phyloP scores from a whole-genome alignment of 2,888 invertebrate species.

The Sturmia bella region DNA sequence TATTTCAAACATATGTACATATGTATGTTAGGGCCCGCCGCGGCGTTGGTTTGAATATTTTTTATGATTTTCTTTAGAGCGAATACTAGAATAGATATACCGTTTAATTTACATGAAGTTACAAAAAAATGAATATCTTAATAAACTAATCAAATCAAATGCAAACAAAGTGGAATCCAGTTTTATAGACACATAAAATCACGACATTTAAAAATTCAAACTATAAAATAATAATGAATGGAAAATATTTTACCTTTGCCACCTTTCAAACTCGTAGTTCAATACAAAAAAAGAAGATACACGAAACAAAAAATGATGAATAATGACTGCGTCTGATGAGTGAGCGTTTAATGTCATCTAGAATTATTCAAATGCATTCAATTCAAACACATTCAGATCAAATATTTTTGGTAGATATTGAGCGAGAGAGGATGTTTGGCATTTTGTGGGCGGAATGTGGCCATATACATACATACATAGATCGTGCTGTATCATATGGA shows the following conservation, averaged over 20 bases:
- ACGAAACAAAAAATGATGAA: slow-evolving; percentile 43
- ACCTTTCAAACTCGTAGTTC: slow-evolving; percentile 36
- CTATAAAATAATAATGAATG: slow-evolving; percentile 30
- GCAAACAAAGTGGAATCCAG: slow-evolving; percentile 55
- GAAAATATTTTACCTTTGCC: slow-evolving; percentile 45
- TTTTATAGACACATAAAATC: slow-evolving; percentile 53
- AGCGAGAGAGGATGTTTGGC: slow-evolving; percentile 51
- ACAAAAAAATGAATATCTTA: slow-evolving; percentile 47
- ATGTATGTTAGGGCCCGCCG: not conserved
- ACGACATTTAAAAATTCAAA: slow-evolving; percentile 50
- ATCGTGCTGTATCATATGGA: slow-evolving; percentile 61
- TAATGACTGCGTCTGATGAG: slow-evolving; percentile 65
- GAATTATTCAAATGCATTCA: slow-evolving; percentile 37
- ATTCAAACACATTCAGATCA: slow-evolving; percentile 32
- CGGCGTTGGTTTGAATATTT: slow-evolving; percentile 5
- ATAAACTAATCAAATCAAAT: slow-evolving; percentile 61
- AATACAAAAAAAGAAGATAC: not conserved
- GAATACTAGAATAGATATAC: slow-evolving; percentile 2
- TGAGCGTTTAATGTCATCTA: slow-evolving; percentile 61
- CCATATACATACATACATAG: slow-evolving; percentile 42
- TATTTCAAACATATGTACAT: slow-evolving; percentile 8
- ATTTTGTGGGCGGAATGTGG: slow-evolving; percentile 63
- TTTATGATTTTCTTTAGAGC: not conserved
- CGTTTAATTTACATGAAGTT: slow-evolving; percentile 55
- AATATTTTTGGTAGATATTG: slow-evolving; percentile 24